Percentiles rank a stretch among this genome's conserved stretches.
These are phyloP conservation scores for Pycnomerus fuliginosus DNA, from an alignment of 2,888 invertebrate genomes.

Conservation along the genomic window DNA sequence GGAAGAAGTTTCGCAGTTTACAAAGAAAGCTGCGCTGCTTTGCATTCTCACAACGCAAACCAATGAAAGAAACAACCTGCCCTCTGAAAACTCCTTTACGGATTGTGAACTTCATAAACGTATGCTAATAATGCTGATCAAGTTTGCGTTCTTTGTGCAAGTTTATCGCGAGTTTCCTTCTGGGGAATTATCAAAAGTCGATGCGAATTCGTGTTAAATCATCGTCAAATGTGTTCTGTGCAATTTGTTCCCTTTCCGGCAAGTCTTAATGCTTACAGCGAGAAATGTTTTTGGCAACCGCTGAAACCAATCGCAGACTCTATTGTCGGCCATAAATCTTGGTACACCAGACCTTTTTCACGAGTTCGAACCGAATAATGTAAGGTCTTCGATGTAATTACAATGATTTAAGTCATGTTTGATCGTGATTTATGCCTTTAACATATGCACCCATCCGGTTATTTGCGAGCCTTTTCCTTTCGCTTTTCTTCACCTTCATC, in stretches of 20 bases:
- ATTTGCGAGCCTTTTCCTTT: too few species aligned
- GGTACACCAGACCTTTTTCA: slow-evolving; percentile 29
- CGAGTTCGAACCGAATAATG: slow-evolving; percentile 33
- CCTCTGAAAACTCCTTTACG: slow-evolving; percentile 18
- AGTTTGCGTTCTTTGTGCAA: slow-evolving; percentile 19
- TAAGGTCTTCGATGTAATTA: slow-evolving; percentile 36
- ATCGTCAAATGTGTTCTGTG: slow-evolving; percentile 29
- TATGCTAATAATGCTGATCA: slow-evolving; percentile 25
- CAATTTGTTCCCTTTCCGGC: slow-evolving; percentile 31
- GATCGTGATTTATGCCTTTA: slow-evolving; percentile 25
- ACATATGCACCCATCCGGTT: too few species aligned
- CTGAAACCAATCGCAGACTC: slow-evolving; percentile 41
- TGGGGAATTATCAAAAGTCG: slow-evolving; percentile 9
- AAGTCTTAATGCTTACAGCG: slow-evolving; percentile 32
- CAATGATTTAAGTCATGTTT: slow-evolving; percentile 39
- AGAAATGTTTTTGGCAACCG: slow-evolving; percentile 39
- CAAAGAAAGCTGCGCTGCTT: slow-evolving; percentile 18
- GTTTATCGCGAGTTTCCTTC: slow-evolving; percentile 11
- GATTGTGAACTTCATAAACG: slow-evolving; percentile 26
- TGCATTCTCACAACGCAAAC: slow-evolving; percentile 21
- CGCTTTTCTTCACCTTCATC: too few species aligned
- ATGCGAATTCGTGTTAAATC: slow-evolving; percentile 25
- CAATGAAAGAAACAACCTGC: slow-evolving; percentile 24
- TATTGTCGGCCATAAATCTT: slow-evolving; percentile 37
- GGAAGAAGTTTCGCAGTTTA: slow-evolving; percentile 15